A percentile compares a stretch with the other conserved stretches of the same genome.
Conservation (phyloP, 2,797 vertebrate species). For the Neostethus bicornis region DNA sequence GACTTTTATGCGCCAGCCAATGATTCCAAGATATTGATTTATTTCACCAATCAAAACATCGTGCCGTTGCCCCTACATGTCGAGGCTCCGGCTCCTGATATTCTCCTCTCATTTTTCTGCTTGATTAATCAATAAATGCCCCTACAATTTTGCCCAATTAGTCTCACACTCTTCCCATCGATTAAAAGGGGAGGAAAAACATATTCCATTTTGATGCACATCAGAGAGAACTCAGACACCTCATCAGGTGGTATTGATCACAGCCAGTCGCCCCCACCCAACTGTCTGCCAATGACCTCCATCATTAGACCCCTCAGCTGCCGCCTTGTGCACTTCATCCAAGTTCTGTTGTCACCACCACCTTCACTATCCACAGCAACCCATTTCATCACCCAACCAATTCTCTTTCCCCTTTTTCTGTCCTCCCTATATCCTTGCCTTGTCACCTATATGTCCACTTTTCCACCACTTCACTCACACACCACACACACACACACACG, state of each 20-base stretch:
- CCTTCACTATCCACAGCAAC: constrained; percentile 24
- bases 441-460: constrained; percentile 41
- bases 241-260: constrained; percentile 84
- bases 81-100: constrained; percentile 54
- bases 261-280: constrained; percentile 63
- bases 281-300: constrained; percentile 74
- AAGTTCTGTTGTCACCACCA: constrained; percentile 55
- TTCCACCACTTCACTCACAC: constrained; percentile 5
- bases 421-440: constrained; percentile 29
- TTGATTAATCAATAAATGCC: constrained; percentile 85
- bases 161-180: constrained; percentile 80
- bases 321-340: constrained; percentile 69
- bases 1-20: constrained; percentile 59
- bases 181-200: constrained; percentile 77
- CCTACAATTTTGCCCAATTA: constrained; percentile 83
- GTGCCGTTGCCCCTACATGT: constrained; percentile 63
- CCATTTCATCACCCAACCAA: constrained; percentile 43
- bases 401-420: constrained; percentile 18
- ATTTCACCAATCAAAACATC: constrained; percentile 77
- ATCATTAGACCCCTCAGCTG: constrained; percentile 73
- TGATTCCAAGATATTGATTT: constrained; percentile 69
- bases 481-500: no score
- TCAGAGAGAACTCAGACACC: constrained; percentile 79
- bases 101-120: constrained; percentile 78
- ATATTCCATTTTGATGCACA: constrained; percentile 83